Evolutionary conservation across 2,888 invertebrate species (phyloP).

Genomic region (Nomada fabriciana): DNA sequence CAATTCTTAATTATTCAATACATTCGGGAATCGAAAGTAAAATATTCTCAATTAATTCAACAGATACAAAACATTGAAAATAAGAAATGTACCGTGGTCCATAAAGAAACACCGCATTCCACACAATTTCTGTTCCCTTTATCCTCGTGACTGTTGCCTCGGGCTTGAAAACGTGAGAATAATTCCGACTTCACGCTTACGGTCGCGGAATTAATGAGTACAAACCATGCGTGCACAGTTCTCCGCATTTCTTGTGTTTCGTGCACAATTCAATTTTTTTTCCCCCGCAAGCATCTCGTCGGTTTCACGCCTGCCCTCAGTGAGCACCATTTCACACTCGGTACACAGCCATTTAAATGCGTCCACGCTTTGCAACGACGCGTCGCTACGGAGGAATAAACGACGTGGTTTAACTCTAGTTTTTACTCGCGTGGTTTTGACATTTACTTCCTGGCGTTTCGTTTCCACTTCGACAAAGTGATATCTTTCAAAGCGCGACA

Average conservation of each 20-base stretch:
- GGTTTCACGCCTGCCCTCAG: constrained; percentile 22
- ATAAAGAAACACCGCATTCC: no score
- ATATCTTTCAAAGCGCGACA: background rate
- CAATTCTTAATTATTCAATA: no score
- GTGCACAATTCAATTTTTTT: background rate
- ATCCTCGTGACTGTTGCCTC: no score
- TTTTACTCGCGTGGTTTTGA: no score
- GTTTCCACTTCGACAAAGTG: no score
- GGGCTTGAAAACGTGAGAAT: background rate
- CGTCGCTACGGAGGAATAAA: background rate
- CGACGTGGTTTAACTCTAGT: background rate
- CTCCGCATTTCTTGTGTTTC: background rate
- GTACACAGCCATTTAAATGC: constrained; percentile 28
- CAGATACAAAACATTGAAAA: no score
- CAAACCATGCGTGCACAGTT: background rate
- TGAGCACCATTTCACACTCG: constrained; percentile 25
- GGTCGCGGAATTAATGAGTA: background rate
- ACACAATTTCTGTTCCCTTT: no score
- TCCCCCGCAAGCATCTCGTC: background rate
- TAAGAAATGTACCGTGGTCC: no score
- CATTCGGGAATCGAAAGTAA: no score
- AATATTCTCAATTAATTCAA: no score
- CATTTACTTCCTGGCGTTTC: no score
- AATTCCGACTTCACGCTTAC: background rate
- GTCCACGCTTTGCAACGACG: background rate